Percentiles rank a stretch among this genome's conserved stretches.
phyloP scores from a whole-genome alignment of 2,113 vertebrate genomes.

The Ptilorrhoa leucosticta region DNA sequence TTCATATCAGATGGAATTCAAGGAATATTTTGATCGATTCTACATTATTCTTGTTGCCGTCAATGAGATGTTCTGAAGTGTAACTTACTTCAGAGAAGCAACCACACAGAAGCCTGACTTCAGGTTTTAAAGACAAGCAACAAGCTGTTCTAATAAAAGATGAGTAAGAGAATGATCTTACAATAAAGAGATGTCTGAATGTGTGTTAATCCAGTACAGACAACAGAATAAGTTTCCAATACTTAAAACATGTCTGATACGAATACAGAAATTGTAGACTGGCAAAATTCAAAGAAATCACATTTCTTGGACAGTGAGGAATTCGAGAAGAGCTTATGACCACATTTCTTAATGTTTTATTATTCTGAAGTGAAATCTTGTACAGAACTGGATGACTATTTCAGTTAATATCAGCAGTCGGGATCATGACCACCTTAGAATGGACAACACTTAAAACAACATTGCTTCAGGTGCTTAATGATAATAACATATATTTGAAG shows the following conservation, averaged over 20 bases:
- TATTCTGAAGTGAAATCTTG: not conserved
- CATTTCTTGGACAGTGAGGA: not conserved
- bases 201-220: not conserved
- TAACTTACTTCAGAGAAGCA: not conserved
- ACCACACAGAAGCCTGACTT: not conserved
- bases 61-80: not conserved
- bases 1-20: not conserved
- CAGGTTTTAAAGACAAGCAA: not conserved
- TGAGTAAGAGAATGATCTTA: not conserved
- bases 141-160: not conserved
- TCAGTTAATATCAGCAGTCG: not conserved
- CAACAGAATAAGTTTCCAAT: not conserved
- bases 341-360: not conserved
- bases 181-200: not conserved
- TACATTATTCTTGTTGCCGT: rapidly evolving
- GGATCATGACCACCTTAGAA: not conserved
- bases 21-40: not conserved
- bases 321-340: not conserved
- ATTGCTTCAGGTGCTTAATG: not conserved
- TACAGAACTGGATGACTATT: not conserved
- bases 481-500: not conserved
- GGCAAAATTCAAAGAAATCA: not conserved
- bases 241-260: not conserved
- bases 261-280: not conserved
- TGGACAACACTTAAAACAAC: not conserved